Evolutionary conservation across 1,140 invertebrate genomes (phyloP).

Genomic region (Bombus consobrinus): DNA sequence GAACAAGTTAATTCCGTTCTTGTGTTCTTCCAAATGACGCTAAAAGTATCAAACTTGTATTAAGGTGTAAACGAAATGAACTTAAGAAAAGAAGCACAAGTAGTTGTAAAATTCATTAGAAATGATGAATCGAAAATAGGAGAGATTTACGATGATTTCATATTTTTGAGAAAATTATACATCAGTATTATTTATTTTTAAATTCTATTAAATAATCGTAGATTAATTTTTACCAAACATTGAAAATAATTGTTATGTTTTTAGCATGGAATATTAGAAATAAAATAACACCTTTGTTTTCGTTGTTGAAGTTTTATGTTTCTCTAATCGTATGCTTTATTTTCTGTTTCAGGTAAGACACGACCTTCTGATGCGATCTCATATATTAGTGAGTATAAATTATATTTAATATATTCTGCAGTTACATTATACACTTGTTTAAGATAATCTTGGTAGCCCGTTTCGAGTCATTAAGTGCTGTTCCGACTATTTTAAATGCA

Average conservation of each 20-base stretch:
- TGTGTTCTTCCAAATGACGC: neutral
- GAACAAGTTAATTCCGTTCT: conserved; percentile 3
- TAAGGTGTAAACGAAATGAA: neutral
- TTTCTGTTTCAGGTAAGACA: conserved; percentile 37
- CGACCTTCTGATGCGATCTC: too few relatives aligned
- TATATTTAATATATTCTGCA: neutral
- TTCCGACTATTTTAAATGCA: too few relatives aligned
- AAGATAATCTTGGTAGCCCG: too few relatives aligned
- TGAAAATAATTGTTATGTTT: too few relatives aligned
- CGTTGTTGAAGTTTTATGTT: too few relatives aligned
- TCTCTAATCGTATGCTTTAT: neutral
- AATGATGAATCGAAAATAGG: neutral
- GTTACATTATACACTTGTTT: too few relatives aligned
- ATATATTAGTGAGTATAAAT: neutral
- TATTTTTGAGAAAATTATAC: too few relatives aligned
- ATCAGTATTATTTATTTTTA: neutral
- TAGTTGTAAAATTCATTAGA: neutral
- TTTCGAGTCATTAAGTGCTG: too few relatives aligned
- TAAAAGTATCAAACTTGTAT: neutral
- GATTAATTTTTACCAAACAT: neutral
- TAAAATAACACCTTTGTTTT: too few relatives aligned
- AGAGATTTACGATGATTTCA: too few relatives aligned
- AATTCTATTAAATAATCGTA: neutral
- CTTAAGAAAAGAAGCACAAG: neutral
- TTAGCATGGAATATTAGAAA: too few relatives aligned